Base-by-base conservation (phyloP, 2,113 vertebrate genomes). In the Saguinus imperator region DNA sequence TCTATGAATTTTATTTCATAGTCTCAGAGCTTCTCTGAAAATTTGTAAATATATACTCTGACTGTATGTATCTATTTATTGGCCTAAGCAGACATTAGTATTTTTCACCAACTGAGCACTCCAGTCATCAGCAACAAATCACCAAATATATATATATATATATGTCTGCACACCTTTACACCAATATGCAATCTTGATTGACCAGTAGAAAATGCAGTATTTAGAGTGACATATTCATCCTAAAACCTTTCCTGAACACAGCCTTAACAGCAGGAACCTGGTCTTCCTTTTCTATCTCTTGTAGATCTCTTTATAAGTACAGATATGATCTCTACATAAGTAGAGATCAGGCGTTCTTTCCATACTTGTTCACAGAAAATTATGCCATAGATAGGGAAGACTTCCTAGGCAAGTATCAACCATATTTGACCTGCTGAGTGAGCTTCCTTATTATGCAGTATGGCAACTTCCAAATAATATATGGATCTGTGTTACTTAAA, bases 341-440 rank as follows among this genome's bases (percentile, higher is more conserved):
- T 99, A 99, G 80, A 99, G 97, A 98, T 99, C 99, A 25, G 99
- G 99, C 99, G 99, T 99, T 95, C 99, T 99, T 96, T 99, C 99
- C 99, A 99, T 0, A 99, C 99, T 97, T 99, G 99, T 88, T 99
- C 99, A 90, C 99, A 99, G 91, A 99, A 99, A 97, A 99, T 99
- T 75, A 98, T 99, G 37, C 98, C 99, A 92, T 99, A 99, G 98
- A 99, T 99, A 66, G 99, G 98, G 92, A 99, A 98, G 43, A 99
- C 99, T 98, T 99, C 99, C 80, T 99, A 98, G 80, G 99, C 98
- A 98, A 99, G 94, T 99, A 99, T 99, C 99, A 99, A 99, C 99
- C 99, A 99, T 99, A 99, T 99, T 93, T 99, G 98, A 96, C 98
- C 99, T 76, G 99, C 98, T 6, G 8, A 87, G 1, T 99, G 99